Conservation (phyloP, 2,797 vertebrate genomes). For the Lophotriccus pileatus region DNA sequence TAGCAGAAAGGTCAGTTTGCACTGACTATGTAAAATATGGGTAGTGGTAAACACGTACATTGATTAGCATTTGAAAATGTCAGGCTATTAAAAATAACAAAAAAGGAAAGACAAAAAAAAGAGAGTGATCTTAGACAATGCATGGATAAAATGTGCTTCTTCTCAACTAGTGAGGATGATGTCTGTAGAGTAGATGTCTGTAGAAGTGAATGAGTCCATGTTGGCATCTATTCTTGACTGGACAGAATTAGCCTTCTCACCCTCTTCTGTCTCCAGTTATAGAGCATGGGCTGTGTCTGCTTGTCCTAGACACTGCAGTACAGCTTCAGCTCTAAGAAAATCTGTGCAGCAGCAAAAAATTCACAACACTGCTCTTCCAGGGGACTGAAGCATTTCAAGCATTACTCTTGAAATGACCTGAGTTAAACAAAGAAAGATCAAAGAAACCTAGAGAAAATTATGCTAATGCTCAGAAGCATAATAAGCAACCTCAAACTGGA, state of each 20-base stretch:
- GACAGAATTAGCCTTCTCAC: not conserved
- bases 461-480: not conserved
- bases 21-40: conserved; percentile 12
- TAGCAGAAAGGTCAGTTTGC: not conserved
- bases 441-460: not conserved
- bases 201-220: not conserved
- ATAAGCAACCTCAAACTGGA: not conserved
- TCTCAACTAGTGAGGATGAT: not conserved
- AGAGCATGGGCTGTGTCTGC: not conserved
- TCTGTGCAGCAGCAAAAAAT: not conserved
- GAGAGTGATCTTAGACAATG: not conserved
- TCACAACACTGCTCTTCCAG: not conserved
- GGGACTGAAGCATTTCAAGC: not conserved
- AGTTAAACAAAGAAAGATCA: not conserved
- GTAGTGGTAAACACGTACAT: not conserved
- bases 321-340: not conserved
- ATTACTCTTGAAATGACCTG: not conserved
- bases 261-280: not conserved
- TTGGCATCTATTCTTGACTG: not conserved
- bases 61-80: conserved; percentile 12
- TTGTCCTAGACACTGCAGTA: not conserved
- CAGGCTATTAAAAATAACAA: not conserved
- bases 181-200: not conserved
- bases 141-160: not conserved
- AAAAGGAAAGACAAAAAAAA: not conserved